Evolutionary conservation across 2,888 invertebrate species (phyloP), one percentile per base, ranked within the genome.

Genomic region (Meteorus colon): DNA sequence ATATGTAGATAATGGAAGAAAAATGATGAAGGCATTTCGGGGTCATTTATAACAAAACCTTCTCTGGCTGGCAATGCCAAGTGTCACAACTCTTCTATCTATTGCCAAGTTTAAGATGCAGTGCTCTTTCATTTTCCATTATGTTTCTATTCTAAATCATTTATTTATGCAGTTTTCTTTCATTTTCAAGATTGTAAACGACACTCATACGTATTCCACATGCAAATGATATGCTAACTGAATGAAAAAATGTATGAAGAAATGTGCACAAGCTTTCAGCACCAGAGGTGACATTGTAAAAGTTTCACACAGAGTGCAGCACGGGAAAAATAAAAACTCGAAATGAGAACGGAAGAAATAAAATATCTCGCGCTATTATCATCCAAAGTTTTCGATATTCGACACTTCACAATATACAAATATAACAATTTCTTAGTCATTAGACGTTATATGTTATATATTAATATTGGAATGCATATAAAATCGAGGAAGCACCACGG

Each of bases 191-290:
- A 31, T 24, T 59, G 55, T 59, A 70, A 70, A 59, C 51, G 70
- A 70, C 70, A 27, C 24, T 3, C 27, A 59, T 16, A 34, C 31
- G 59, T 70, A 70, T 70, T 70, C 19, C 55, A 41, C 41, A 74
- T 68, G 68, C 74, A 74, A 68, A 74, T 74, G 68, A 51, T 68
- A 74, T 55, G 60, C 31, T 59, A 74, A 68, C 60, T 74, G 68
- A 45, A 74, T 74, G 74, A 24, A 68, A 74, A 41, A 68, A 74
- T 62, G 62, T 60, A 62, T 68, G 67, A 59, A 41, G 66, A 19
- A 37, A 71, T 27, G 37, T 41, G 66, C 45, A 19, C 27, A 68
- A 51, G 24, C 27, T 31, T 29, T 51, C 48, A 45, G 31, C 31
- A 55, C n/a, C 70, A 48, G 19, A 51, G 31, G 6, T 51, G 27